Percentiles rank a stretch among this genome's conserved stretches.
Conservation (phyloP, 2,888 invertebrate species). For the Anoncus sp. region DNA sequence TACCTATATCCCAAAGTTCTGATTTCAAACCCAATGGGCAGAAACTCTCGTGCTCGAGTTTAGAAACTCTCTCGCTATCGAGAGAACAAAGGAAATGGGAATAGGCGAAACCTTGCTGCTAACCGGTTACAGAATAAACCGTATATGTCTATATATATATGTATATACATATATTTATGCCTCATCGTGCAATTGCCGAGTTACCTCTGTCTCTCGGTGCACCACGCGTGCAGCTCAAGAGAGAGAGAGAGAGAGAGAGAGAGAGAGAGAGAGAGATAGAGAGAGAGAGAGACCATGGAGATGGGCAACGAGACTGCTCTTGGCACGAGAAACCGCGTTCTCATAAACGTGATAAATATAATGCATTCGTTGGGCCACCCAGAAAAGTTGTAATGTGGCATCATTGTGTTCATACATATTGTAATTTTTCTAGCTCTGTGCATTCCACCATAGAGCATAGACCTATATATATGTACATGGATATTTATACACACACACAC, state of each 20-base stretch:
- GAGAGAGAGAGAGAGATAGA: no score
- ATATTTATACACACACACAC: neutral
- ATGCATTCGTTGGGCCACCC: constrained; percentile 68
- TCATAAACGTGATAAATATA: constrained; percentile 67
- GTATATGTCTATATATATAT: neutral
- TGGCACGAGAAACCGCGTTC: constrained; percentile 61
- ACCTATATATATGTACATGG: constrained; percentile 22
- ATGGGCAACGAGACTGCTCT: constrained; percentile 36
- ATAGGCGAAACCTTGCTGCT: constrained; percentile 54
- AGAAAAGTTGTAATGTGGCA: constrained; percentile 67
- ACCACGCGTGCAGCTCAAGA: constrained; percentile 10
- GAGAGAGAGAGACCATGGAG: constrained; percentile 4
- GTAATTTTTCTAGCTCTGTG: constrained; percentile 54
- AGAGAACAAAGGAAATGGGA: constrained; percentile 64
- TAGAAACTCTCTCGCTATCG: constrained; percentile 62
- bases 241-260: constrained; percentile 10
- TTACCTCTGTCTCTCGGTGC: constrained; percentile 37
- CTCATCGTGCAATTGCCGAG: constrained; percentile 42
- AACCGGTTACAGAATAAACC: constrained; percentile 34
- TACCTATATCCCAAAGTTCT: constrained; percentile 27
- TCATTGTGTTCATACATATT: constrained; percentile 67
- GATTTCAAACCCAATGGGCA: constrained; percentile 56
- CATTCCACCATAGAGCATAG: constrained; percentile 20
- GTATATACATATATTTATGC: no score
- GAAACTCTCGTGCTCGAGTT: constrained; percentile 57